Conservation (phyloP, 2,113 vertebrate genomes). For the Platysternon megacephalum region DNA sequence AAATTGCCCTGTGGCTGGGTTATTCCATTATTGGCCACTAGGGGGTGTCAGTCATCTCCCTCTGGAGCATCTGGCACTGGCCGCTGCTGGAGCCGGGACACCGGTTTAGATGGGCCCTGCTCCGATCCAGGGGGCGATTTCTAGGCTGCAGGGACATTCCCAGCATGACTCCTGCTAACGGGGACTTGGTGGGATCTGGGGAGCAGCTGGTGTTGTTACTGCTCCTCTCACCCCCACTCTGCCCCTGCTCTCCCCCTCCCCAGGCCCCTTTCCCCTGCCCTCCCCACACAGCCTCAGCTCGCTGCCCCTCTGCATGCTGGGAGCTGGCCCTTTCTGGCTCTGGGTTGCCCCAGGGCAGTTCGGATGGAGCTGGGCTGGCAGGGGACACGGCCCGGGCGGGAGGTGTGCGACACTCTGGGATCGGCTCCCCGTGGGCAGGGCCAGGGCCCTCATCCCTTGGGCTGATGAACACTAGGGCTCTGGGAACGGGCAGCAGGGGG, state of each 20-base stretch:
- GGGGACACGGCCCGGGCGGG: neutral
- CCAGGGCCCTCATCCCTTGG: too few species aligned
- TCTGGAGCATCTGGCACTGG: neutral
- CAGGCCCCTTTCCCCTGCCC: neutral
- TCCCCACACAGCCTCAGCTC: too few species aligned
- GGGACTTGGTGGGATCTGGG: neutral
- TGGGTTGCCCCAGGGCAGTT: neutral
- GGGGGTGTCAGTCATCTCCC: neutral
- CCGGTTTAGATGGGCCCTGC: neutral
- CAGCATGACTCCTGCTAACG: neutral
- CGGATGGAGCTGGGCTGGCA: neutral
- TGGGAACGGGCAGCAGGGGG: neutral
- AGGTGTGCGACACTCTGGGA: neutral
- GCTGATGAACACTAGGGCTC: too few species aligned
- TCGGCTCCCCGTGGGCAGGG: neutral
- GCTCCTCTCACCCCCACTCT: neutral
- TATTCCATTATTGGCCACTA: neutral
- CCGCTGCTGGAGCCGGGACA: too few species aligned
- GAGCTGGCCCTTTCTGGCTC: neutral
- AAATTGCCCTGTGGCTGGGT: accelerated
- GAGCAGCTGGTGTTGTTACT: neutral
- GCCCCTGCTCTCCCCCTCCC: too few species aligned
- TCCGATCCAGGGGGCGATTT: neutral
- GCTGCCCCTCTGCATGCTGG: too few species aligned
- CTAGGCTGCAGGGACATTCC: neutral